These are phyloP conservation scores for Paedocypris sp. DNA, from an alignment of 2,113 vertebrate species.

Conservation along the genomic window DNA sequence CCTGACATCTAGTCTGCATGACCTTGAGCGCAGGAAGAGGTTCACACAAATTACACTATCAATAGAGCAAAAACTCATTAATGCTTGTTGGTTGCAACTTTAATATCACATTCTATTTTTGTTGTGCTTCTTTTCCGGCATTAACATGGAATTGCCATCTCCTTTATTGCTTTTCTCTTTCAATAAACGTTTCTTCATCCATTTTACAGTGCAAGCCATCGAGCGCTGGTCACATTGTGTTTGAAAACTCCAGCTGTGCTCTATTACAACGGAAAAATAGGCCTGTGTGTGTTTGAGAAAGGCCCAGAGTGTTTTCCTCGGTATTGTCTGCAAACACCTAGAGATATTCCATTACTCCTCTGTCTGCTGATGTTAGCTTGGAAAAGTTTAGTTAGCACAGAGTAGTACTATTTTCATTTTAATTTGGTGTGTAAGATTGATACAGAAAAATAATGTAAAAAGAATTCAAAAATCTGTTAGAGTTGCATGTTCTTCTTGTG, in stretches of 20 bases:
- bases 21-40: slow-evolving; percentile 1
- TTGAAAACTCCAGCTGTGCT: slow-evolving; percentile 7
- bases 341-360: slow-evolving; percentile 9
- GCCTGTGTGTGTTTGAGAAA: not conserved
- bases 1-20: not conserved
- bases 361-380: not conserved
- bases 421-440: no score
- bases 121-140: not conserved
- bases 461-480: no score
- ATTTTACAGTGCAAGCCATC: not conserved
- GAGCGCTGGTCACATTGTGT: not conserved
- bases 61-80: slow-evolving; percentile 7
- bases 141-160: not conserved
- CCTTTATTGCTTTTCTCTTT: slow-evolving; percentile 4
- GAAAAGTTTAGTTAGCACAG: not conserved
- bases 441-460: no score
- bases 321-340: slow-evolving; percentile 12
- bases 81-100: not conserved
- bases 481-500: no score
- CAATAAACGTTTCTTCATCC: not conserved
- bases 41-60: slow-evolving; percentile 7
- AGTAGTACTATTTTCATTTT: no score
- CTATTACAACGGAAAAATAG: slow-evolving; percentile 6
- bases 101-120: not conserved
- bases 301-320: slow-evolving; percentile 16